A percentile compares a stretch with the other conserved stretches of the same genome.
Evolutionary conservation across 2,797 vertebrate genomes (phyloP).

Genomic region (Syndactyla subalaris): DNA sequence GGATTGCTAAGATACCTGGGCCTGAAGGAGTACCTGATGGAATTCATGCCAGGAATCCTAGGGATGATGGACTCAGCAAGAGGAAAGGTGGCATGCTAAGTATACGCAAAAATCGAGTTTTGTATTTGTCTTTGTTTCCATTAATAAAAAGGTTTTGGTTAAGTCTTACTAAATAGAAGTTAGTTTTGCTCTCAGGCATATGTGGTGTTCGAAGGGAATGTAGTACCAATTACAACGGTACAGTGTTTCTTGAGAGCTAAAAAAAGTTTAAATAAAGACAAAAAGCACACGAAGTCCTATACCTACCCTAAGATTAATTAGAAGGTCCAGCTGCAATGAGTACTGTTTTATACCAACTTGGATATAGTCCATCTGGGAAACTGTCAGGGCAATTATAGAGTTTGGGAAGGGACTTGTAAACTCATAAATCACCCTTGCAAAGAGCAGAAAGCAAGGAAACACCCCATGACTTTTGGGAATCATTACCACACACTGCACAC

Average conservation of each 20-base stretch:
- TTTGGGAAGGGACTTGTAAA: conserved; percentile 48
- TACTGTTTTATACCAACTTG: conserved; percentile 3
- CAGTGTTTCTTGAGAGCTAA: not conserved
- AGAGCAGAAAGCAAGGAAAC: conserved; percentile 39
- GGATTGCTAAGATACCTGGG: not conserved
- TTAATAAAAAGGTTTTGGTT: not conserved
- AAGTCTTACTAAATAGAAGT: not conserved
- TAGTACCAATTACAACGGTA: not conserved
- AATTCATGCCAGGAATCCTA: not conserved
- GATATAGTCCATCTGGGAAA: conserved; percentile 22
- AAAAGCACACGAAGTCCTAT: not conserved
- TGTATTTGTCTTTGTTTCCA: not conserved
- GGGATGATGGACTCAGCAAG: not conserved
- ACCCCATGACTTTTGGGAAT: conserved; percentile 28
- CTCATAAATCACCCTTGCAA: conserved; percentile 44
- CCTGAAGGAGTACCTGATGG: not conserved
- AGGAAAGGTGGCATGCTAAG: not conserved
- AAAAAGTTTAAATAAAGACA: conserved; percentile 18
- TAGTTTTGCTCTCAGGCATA: not conserved
- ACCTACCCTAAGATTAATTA: not conserved
- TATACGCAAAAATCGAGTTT: not conserved
- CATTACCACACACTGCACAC: not conserved
- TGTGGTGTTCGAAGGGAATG: not conserved
- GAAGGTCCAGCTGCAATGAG: not conserved
- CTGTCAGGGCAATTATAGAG: not conserved